Conservation (phyloP, 2,797 vertebrate genomes). For the Etheostoma perlongum region DNA sequence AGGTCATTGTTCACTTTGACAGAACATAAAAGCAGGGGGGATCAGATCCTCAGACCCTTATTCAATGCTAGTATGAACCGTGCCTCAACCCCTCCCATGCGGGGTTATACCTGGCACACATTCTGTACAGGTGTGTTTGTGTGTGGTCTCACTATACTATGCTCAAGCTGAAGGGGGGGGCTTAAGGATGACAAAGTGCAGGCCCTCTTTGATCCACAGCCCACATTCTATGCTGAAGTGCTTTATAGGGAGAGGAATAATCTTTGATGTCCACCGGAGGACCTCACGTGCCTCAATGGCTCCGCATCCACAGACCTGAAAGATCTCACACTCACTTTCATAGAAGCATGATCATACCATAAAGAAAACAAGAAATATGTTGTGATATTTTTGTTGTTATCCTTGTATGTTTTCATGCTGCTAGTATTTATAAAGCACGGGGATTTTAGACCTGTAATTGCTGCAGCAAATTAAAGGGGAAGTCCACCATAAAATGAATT, state of each 20-base stretch:
- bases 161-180: conserved; percentile 31
- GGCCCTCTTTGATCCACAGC: conserved; percentile 73
- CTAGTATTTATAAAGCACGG: not conserved
- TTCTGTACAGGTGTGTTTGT: conserved; percentile 42
- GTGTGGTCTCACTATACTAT: conserved; percentile 67
- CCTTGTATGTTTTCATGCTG: not conserved
- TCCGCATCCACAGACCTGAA: conserved; percentile 28
- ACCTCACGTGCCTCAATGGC: conserved; percentile 49
- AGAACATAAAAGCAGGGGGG: conserved; percentile 48
- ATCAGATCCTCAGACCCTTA: conserved; percentile 47
- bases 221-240: conserved; percentile 58
- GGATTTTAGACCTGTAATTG: conserved; percentile 22
- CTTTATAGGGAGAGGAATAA: conserved; percentile 53
- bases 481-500: conserved; percentile 7
- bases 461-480: conserved; percentile 34
- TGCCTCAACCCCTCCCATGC: conserved; percentile 39
- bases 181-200: conserved; percentile 73
- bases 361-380: not conserved
- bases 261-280: conserved; percentile 73
- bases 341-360: not conserved
- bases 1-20: conserved; percentile 73
- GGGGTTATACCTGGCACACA: conserved; percentile 39
- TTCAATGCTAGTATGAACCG: conserved; percentile 48
- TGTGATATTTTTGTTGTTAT: not conserved
- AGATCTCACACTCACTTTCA: conserved; percentile 24